Evolutionary conservation across 2,797 vertebrate genomes (phyloP).

Genomic region (Podarcis lilfordi): DNA sequence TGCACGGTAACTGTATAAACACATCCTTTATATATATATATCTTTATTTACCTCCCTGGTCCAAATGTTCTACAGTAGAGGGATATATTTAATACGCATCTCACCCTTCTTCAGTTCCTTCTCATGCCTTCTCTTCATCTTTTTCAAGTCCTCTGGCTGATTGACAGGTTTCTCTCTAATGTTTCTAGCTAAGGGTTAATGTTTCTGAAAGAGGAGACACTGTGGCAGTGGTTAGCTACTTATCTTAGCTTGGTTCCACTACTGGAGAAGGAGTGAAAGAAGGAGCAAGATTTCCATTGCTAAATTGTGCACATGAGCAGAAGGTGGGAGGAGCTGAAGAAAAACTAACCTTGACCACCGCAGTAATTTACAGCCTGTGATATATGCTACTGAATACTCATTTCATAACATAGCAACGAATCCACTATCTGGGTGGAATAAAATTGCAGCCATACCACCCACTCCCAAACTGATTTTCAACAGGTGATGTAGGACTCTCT

Average conservation of each 20-base stretch:
- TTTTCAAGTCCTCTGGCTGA: neutral
- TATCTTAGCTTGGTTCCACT: neutral
- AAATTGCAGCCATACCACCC: neutral
- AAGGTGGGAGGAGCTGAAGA: neutral
- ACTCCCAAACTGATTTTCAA: neutral
- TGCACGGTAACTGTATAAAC: conserved; percentile 18
- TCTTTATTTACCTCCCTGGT: conserved; percentile 40
- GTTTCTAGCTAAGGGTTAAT: neutral
- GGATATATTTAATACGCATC: conserved; percentile 19
- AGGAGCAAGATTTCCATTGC: neutral
- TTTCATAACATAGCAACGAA: neutral
- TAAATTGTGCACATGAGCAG: neutral
- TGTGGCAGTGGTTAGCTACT: neutral
- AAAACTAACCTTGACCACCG: neutral
- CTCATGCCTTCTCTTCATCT: neutral
- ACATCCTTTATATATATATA: conserved; percentile 49
- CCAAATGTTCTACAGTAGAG: conserved; percentile 30
- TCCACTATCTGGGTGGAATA: neutral
- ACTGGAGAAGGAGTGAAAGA: neutral
- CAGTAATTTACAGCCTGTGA: neutral
- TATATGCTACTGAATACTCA: neutral
- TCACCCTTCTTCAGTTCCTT: neutral
- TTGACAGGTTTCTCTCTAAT: neutral
- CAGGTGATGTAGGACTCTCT: neutral
- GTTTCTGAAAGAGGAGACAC: neutral